Evolutionary conservation across 2,797 vertebrate genomes (phyloP).

Genomic region (Allobates femoralis): DNA sequence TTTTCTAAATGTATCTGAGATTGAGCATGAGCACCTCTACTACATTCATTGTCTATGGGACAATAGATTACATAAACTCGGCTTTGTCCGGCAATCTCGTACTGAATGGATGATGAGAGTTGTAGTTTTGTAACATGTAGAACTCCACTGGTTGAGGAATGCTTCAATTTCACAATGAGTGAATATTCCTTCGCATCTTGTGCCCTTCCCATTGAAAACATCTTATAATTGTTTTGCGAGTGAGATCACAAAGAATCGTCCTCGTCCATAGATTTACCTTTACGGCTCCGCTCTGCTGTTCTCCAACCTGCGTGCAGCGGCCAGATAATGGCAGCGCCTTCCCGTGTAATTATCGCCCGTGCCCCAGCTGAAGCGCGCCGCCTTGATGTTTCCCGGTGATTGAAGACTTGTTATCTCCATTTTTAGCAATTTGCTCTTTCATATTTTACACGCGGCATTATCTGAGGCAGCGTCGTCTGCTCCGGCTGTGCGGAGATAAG

Average conservation of each 20-base stretch:
- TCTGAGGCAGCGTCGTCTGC: not conserved
- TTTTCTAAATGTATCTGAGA: too few relatives aligned
- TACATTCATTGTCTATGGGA: too few relatives aligned
- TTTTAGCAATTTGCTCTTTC: not conserved
- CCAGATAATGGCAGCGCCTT: not conserved
- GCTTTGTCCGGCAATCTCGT: too few relatives aligned
- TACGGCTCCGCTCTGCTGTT: not conserved
- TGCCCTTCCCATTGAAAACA: not conserved
- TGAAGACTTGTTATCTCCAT: slow-evolving; percentile 3
- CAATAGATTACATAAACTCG: too few relatives aligned
- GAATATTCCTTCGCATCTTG: not conserved
- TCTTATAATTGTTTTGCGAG: not conserved
- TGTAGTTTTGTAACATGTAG: too few relatives aligned
- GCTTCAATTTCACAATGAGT: not conserved
- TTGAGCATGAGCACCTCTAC: too few relatives aligned
- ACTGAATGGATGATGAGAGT: too few relatives aligned
- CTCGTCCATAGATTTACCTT: not conserved
- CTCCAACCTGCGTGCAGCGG: not conserved
- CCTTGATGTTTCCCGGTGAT: not conserved
- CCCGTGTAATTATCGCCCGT: slow-evolving; percentile 59
- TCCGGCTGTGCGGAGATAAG: not conserved
- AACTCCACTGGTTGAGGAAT: too few relatives aligned
- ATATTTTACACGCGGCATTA: slow-evolving; percentile 18
- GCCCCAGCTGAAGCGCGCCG: slow-evolving; percentile 43
- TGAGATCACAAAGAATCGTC: not conserved